These are phyloP conservation scores for Noctua janthina DNA, from an alignment of 2,888 invertebrate species.

Conservation along the genomic window DNA sequence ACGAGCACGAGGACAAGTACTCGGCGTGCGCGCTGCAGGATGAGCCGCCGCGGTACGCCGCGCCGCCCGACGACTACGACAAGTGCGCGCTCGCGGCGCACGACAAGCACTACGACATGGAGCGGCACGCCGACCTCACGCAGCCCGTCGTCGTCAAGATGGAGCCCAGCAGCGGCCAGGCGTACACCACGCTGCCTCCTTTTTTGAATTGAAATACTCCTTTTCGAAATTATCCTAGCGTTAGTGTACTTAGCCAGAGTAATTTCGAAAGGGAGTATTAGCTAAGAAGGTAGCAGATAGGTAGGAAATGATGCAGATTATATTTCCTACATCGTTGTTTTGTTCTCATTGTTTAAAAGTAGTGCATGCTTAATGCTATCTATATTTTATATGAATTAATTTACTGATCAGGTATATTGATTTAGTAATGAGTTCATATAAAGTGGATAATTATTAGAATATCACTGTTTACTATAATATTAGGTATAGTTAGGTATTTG, in stretches of 20 bases:
- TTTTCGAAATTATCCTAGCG: constrained; percentile 89
- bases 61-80: constrained; percentile 90
- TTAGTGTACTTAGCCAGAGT: constrained; percentile 63
- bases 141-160: constrained; percentile 90
- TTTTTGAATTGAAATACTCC: constrained; percentile 93
- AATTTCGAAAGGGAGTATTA: constrained; percentile 90
- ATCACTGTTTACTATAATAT: constrained; percentile 14
- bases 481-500: not conserved
- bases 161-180: constrained; percentile 89
- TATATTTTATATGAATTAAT: constrained; percentile 58
- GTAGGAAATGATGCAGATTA: constrained; percentile 12
- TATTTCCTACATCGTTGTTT: constrained; percentile 33
- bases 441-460: constrained; percentile 33
- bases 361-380: constrained; percentile 29
- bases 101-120: constrained; percentile 87
- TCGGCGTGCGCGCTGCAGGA: constrained; percentile 87
- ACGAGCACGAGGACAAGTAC: constrained; percentile 88
- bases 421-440: constrained; percentile 51
- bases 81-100: constrained; percentile 90
- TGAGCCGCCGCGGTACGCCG: constrained; percentile 90
- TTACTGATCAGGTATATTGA: constrained; percentile 32
- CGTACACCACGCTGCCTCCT: constrained; percentile 93
- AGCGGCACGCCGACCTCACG: constrained; percentile 84
- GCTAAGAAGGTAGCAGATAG: constrained; percentile 18
- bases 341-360: constrained; percentile 48